Evolutionary conservation across 2,797 vertebrate species (phyloP).

Genomic region (Moxostoma hubbsi): DNA sequence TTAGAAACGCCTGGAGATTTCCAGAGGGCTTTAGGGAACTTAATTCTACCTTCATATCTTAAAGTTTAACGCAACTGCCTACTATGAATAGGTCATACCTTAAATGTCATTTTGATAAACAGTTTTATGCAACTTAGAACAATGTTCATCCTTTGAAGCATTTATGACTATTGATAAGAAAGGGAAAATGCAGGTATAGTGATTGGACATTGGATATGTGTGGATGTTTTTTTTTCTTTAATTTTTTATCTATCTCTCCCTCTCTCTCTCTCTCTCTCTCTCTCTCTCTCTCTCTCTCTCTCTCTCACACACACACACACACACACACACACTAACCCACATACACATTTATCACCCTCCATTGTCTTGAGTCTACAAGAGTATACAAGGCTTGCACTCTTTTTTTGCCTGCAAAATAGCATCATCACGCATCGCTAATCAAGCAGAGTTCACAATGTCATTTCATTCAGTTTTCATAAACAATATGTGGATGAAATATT

Average conservation of each 20-base stretch:
- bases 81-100: conserved; percentile 56
- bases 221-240: too few species aligned
- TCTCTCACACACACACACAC: neutral
- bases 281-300: neutral
- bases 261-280: neutral
- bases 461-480: conserved; percentile 75
- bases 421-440: conserved; percentile 14
- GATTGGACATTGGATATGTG: conserved; percentile 5
- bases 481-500: conserved; percentile 85
- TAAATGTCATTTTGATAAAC: conserved; percentile 56
- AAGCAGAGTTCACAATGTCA: conserved; percentile 64
- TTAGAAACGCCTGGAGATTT: conserved; percentile 59
- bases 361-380: conserved; percentile 15
- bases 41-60: conserved; percentile 50
- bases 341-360: conserved; percentile 19
- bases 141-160: conserved; percentile 7
- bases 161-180: neutral
- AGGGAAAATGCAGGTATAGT: neutral
- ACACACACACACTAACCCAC: neutral
- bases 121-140: conserved; percentile 18
- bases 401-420: neutral
- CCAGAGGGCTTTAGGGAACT: conserved; percentile 56
- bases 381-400: neutral
- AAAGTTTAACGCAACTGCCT: conserved; percentile 37
- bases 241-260: too few species aligned